Conservation (phyloP, 2,888 invertebrate genomes). For the Leptinotarsa tumamoca region DNA sequence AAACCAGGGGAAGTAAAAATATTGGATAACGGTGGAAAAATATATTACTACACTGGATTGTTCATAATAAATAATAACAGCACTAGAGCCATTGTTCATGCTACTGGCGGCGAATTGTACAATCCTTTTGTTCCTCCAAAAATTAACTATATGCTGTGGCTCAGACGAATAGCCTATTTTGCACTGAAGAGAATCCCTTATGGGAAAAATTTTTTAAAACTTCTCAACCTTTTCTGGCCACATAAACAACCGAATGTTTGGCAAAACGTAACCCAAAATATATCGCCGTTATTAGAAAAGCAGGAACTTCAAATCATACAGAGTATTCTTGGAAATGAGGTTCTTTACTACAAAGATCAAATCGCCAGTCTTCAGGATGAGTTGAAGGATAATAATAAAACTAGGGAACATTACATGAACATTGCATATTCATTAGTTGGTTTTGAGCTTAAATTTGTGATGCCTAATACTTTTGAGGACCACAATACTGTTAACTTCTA, state of each 20-base stretch:
- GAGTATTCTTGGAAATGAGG: constrained; percentile 14
- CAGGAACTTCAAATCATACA: constrained; percentile 18
- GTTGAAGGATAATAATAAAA: constrained; percentile 19
- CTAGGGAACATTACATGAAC: constrained; percentile 25
- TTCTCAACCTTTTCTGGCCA: constrained; percentile 28
- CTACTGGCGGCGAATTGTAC: constrained; percentile 12
- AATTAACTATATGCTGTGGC: not conserved
- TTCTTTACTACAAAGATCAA: constrained; percentile 24
- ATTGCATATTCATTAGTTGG: constrained; percentile 30
- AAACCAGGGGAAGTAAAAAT: constrained; percentile 32
- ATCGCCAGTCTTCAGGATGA: constrained; percentile 16
- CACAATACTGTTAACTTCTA: constrained; percentile 22
- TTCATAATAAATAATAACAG: constrained; percentile 26
- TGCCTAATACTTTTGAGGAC: not conserved
- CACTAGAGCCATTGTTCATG: constrained; percentile 32
- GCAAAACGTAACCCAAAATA: constrained; percentile 24
- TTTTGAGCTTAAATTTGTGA: constrained; percentile 28
- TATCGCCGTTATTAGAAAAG: constrained; percentile 11
- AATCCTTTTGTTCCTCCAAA: constrained; percentile 1
- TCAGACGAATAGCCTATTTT: not conserved
- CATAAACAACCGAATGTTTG: constrained; percentile 23
- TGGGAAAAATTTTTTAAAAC: constrained; percentile 13
- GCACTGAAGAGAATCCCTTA: constrained; percentile 20
- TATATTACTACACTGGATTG: constrained; percentile 29
- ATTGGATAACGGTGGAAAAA: constrained; percentile 16